Evolutionary conservation across 2,113 vertebrate genomes (phyloP).

Genomic region (Paratilapia polleni): DNA sequence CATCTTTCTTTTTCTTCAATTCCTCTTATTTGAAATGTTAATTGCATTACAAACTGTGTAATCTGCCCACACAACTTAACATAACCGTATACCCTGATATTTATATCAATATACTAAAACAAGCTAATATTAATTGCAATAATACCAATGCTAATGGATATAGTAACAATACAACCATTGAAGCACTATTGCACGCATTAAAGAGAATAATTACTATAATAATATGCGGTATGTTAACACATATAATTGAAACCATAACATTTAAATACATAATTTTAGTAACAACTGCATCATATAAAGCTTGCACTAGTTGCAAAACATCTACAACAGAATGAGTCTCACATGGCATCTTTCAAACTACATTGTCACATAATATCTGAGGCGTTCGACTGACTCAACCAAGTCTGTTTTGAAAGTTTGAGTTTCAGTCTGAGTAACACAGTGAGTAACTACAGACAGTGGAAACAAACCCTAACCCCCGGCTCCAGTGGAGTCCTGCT

Average conservation of each 20-base stretch:
- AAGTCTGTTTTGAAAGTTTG: neutral
- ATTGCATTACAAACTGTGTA: neutral
- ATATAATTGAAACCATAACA: neutral
- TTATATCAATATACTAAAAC: neutral
- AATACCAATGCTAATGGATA: neutral
- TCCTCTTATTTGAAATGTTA: too few species aligned
- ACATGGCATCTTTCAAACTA: neutral
- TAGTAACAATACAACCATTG: neutral
- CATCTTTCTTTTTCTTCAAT: too few species aligned
- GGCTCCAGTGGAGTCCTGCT: constrained; percentile 34
- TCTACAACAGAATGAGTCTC: neutral
- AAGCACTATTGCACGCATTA: neutral
- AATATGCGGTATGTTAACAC: neutral
- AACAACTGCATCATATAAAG: neutral
- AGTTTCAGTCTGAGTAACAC: constrained; percentile 16
- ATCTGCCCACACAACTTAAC: neutral
- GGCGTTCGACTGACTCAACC: neutral
- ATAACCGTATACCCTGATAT: neutral
- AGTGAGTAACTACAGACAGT: constrained; percentile 10
- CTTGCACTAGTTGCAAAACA: neutral
- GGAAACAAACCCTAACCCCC: constrained; percentile 13
- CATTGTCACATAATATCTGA: neutral
- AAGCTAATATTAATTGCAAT: neutral
- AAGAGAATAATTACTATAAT: neutral
- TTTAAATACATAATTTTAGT: neutral